phyloP scores from a whole-genome alignment of 2,797 vertebrate species.

The Pyrocephalus nanus region DNA sequence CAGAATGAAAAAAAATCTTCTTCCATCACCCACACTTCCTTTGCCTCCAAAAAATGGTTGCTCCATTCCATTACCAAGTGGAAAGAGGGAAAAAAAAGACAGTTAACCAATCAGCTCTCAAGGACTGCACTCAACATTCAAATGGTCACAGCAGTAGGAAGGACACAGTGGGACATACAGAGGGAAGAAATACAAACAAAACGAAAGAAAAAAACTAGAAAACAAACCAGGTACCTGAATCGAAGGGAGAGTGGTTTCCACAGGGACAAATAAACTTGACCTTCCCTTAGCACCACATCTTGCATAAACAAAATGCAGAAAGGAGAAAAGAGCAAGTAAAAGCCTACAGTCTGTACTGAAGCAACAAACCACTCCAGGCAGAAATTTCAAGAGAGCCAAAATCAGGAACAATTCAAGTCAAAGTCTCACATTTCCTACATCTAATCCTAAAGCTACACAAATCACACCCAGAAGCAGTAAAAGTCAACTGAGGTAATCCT shows the following conservation, averaged over 20 bases:
- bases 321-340: background rate
- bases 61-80: background rate
- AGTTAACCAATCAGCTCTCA: background rate
- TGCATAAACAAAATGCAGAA: background rate
- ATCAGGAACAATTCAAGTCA: background rate
- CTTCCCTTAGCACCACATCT: background rate
- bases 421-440: background rate
- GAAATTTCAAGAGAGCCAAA: background rate
- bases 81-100: background rate
- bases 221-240: background rate
- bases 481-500: background rate
- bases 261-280: background rate
- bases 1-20: rapidly evolving
- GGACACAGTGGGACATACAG: background rate
- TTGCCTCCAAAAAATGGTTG: background rate
- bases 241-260: background rate
- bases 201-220: rapidly evolving
- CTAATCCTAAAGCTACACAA: background rate
- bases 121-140: background rate
- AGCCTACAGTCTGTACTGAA: background rate
- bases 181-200: background rate
- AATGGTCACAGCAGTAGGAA: background rate
- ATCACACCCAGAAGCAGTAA: background rate
- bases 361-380: background rate
- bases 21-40: rapidly evolving